phyloP scores from a whole-genome alignment of 2,888 invertebrate genomes.

The Odontomyia ornata region DNA sequence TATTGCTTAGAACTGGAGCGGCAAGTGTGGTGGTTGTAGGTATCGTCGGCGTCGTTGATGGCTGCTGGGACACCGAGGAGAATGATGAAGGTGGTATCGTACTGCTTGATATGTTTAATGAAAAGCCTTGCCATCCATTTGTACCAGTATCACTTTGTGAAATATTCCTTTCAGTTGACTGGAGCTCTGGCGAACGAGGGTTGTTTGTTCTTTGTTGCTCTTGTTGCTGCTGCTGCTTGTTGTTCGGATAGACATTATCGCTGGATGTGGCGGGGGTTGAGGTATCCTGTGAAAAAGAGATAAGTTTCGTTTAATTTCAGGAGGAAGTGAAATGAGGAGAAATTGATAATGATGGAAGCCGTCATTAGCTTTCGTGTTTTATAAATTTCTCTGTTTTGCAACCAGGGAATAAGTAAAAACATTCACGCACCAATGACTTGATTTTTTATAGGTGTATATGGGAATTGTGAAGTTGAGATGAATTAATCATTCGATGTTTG shows the following conservation, averaged over 20 bases:
- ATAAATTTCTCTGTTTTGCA: not conserved
- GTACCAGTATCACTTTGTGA: slow-evolving; percentile 24
- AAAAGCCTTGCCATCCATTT: slow-evolving; percentile 36
- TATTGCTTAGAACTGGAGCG: slow-evolving; percentile 16
- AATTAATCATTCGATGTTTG: too few species aligned
- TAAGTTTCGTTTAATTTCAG: not conserved
- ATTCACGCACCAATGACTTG: too few species aligned
- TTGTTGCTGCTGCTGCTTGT: not conserved
- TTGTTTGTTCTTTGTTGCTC: not conserved
- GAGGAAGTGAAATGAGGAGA: not conserved
- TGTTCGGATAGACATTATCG: slow-evolving; percentile 5
- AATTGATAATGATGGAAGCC: not conserved
- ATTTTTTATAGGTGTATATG: too few species aligned
- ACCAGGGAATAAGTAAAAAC: too few species aligned
- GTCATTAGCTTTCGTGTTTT: not conserved
- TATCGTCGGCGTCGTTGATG: not conserved
- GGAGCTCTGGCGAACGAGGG: not conserved
- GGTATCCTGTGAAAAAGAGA: slow-evolving; percentile 13
- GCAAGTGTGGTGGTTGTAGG: slow-evolving; percentile 46
- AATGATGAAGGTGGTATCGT: slow-evolving; percentile 17
- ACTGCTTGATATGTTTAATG: slow-evolving; percentile 15
- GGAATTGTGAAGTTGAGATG: too few species aligned
- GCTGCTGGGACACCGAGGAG: not conserved
- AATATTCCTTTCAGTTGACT: slow-evolving; percentile 31
- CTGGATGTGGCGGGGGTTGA: slow-evolving; percentile 4